A percentile compares a stretch with the other conserved stretches of the same genome.
Evolutionary conservation across 2,797 vertebrate genomes (phyloP).

Genomic region (Atherinosoma microstoma): DNA sequence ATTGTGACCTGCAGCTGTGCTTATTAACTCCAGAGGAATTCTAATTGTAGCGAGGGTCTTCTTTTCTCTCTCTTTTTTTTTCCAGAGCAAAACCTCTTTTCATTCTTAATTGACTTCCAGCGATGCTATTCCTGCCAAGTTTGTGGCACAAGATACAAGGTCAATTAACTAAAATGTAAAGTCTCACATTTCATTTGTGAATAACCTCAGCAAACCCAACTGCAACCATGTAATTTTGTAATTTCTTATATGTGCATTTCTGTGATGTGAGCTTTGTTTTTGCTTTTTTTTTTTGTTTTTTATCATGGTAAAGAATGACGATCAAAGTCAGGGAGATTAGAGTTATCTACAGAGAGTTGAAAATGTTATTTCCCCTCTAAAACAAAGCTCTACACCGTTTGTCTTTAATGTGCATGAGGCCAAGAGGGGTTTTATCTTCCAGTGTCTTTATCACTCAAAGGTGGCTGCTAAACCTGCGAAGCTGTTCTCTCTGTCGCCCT

Average conservation of each 20-base stretch:
- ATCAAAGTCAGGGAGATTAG: slow-evolving; percentile 53
- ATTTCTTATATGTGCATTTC: not conserved
- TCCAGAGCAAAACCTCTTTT: slow-evolving; percentile 62
- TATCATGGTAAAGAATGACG: slow-evolving; percentile 13
- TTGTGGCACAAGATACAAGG: slow-evolving; percentile 50
- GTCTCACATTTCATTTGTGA: slow-evolving; percentile 23
- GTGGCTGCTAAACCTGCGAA: slow-evolving; percentile 69
- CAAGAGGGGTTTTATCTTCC: slow-evolving; percentile 71
- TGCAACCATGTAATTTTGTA: not conserved
- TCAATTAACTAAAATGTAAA: slow-evolving; percentile 63
- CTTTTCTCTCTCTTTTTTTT: slow-evolving; percentile 38
- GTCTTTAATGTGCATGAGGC: slow-evolving; percentile 57
- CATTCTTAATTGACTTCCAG: slow-evolving; percentile 65
- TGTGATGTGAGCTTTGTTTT: slow-evolving; percentile 6
- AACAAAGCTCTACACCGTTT: slow-evolving; percentile 59
- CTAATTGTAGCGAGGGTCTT: slow-evolving; percentile 66
- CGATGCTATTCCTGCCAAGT: slow-evolving; percentile 62
- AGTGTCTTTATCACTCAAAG: slow-evolving; percentile 75
- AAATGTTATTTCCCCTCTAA: slow-evolving; percentile 47
- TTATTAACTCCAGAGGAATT: slow-evolving; percentile 68
- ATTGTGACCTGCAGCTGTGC: slow-evolving; percentile 63
- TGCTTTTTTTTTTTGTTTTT: not conserved
- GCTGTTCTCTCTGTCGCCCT: slow-evolving; percentile 51
- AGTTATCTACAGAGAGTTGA: slow-evolving; percentile 52
- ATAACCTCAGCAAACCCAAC: slow-evolving; percentile 26